Evolutionary conservation across 2,888 invertebrate genomes (phyloP).

Genomic region (Drosophila tripunctata): DNA sequence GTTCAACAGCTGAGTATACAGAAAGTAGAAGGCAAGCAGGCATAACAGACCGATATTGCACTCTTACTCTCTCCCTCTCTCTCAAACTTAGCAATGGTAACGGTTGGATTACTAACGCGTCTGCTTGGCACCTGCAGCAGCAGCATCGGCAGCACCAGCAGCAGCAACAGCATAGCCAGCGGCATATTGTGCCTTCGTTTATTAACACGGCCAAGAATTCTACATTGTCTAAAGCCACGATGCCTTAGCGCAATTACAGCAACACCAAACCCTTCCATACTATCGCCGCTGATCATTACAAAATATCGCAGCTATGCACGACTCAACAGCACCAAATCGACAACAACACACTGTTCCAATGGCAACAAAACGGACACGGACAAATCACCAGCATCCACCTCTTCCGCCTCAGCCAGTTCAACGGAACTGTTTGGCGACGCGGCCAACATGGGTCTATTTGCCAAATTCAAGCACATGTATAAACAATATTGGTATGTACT

Average conservation of each 20-base stretch:
- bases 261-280: slow-evolving; percentile 16
- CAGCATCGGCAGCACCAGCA: background rate
- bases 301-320: slow-evolving; percentile 47
- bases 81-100: slow-evolving; percentile 48
- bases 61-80: no score
- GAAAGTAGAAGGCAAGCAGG: no score
- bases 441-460: slow-evolving; percentile 88
- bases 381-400: slow-evolving; percentile 67
- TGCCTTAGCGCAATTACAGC: slow-evolving; percentile 35
- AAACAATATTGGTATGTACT: slow-evolving; percentile 98
- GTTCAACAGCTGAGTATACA: slow-evolving; percentile 21
- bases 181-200: slow-evolving; percentile 25
- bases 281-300: slow-evolving; percentile 37
- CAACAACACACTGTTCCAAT: slow-evolving; percentile 54
- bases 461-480: slow-evolving; percentile 95
- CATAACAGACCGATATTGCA: background rate
- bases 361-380: slow-evolving; percentile 65
- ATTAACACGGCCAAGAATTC: slow-evolving; percentile 16
- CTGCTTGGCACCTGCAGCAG: slow-evolving; percentile 17
- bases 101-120: slow-evolving; percentile 41
- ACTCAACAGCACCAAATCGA: slow-evolving; percentile 56
- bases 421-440: slow-evolving; percentile 79
- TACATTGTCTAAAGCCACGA: slow-evolving; percentile 25
- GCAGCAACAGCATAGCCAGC: slow-evolving; percentile 11
- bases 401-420: slow-evolving; percentile 37